These are phyloP conservation scores for Drosophila gaucha DNA, from an alignment of 2,888 invertebrate species.

Conservation along the genomic window DNA sequence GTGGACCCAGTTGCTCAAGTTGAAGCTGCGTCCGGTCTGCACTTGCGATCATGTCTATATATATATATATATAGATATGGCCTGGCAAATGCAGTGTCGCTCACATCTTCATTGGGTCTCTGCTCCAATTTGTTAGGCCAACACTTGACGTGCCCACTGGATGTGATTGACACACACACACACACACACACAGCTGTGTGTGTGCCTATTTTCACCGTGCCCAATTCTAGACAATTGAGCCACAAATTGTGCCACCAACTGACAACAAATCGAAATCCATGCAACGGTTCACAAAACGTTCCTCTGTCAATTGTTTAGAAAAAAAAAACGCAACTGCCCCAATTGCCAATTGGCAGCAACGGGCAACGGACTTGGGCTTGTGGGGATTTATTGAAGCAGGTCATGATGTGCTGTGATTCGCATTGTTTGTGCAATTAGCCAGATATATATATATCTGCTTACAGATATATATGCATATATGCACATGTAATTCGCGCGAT, in stretches of 20 bases:
- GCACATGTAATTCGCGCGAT: slow-evolving; percentile 36
- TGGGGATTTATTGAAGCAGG: slow-evolving; percentile 69
- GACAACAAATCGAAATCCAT: slow-evolving; percentile 35
- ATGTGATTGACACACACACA: slow-evolving; percentile 57
- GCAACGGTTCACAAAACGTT: slow-evolving; percentile 60
- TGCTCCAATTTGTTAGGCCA: slow-evolving; percentile 45
- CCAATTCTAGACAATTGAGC: slow-evolving; percentile 53
- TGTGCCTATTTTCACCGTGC: slow-evolving; percentile 32
- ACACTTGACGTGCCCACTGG: slow-evolving; percentile 31
- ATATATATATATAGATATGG: neutral
- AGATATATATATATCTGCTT: slow-evolving; percentile 33
- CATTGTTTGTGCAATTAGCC: slow-evolving; percentile 57
- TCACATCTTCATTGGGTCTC: slow-evolving; percentile 39
- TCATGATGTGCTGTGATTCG: slow-evolving; percentile 47
- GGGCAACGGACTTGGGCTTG: slow-evolving; percentile 9
- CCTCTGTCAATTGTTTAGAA: slow-evolving; percentile 45
- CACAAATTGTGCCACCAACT: slow-evolving; percentile 47
- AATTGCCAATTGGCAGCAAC: slow-evolving; percentile 40
- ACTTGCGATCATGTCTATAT: slow-evolving; percentile 3
- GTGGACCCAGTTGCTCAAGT: neutral
- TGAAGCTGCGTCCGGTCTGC: slow-evolving; percentile 38
- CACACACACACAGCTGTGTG: slow-evolving; percentile 16
- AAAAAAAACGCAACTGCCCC: slow-evolving; percentile 29
- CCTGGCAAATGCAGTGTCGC: slow-evolving; percentile 9
- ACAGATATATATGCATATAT: slow-evolving; percentile 7